phyloP scores from a whole-genome alignment of 92 coral and sea anemone genomes.

The Virgularia gustaviana region DNA sequence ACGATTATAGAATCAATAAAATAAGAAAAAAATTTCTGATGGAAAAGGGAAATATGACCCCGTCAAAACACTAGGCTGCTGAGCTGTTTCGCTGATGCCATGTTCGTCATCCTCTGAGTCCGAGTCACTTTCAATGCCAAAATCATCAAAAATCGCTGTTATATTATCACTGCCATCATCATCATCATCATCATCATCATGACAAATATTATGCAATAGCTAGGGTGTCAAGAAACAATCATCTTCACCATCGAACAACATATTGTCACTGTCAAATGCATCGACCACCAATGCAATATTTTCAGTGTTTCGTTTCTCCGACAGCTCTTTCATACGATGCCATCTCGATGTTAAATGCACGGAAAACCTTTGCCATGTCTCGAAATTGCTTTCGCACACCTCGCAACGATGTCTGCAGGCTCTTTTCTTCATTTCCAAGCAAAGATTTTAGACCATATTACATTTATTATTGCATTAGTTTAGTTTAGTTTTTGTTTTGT shows the following conservation, averaged over 20 bases:
- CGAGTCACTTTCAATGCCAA: no score
- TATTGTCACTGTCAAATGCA: not conserved
- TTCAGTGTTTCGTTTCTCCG: not conserved
- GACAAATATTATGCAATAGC: no score
- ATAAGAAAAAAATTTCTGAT: no score
- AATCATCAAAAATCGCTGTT: no score
- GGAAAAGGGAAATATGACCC: no score
- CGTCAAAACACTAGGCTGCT: no score
- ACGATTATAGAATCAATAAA: no score
- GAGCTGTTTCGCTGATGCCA: no score
- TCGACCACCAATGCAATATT: not conserved
- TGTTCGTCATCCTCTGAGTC: no score
- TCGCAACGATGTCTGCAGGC: slow-evolving; percentile 15
- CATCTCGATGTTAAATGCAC: slow-evolving; percentile 18
- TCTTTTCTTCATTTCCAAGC: slow-evolving; percentile 4
- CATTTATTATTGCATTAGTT: no score
- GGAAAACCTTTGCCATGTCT: slow-evolving; percentile 5
- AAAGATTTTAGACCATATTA: not conserved
- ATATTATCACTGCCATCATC: no score
- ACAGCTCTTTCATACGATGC: slow-evolving; percentile 7
- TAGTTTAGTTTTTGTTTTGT: not conserved
- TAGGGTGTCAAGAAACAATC: not conserved
- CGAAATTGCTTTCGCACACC: not conserved
- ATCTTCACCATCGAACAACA: not conserved
- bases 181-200: no score